A percentile compares a stretch with the other conserved stretches of the same genome.
Evolutionary conservation across 2,113 vertebrate species (phyloP).

Genomic region (Eurypyga helias): DNA sequence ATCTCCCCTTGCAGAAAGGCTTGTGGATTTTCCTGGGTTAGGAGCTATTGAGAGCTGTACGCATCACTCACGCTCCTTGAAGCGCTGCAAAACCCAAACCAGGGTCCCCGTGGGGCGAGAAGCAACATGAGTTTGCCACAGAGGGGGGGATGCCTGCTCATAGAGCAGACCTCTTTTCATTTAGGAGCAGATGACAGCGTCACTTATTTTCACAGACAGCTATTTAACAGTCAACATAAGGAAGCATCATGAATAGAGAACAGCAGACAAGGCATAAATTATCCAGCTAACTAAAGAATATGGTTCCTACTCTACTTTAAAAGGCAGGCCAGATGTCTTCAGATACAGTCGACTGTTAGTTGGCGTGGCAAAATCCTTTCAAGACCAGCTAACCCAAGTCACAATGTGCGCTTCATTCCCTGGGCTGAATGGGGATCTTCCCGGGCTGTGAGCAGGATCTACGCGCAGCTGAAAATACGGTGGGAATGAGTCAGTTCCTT

Average conservation of each 20-base stretch:
- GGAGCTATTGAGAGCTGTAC: neutral
- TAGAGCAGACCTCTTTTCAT: neutral
- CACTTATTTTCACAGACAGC: neutral
- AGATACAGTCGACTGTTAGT: neutral
- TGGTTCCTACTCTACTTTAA: constrained; percentile 14
- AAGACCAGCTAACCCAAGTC: neutral
- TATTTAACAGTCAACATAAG: constrained; percentile 27
- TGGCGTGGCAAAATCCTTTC: neutral
- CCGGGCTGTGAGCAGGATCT: constrained; percentile 22
- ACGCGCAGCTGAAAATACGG: constrained; percentile 32
- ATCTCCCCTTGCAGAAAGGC: neutral
- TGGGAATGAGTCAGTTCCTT: constrained; percentile 67
- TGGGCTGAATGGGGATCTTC: neutral
- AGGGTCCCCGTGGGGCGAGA: neutral
- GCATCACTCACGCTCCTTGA: neutral
- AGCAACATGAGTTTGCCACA: neutral
- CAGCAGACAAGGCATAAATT: neutral
- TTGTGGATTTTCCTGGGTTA: neutral
- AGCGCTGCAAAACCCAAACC: neutral
- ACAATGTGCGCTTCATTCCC: constrained; percentile 17
- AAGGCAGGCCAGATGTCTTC: constrained; percentile 63
- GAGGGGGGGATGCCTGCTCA: neutral
- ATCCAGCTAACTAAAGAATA: neutral
- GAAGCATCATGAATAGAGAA: neutral
- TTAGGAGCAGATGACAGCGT: neutral